Conservation (phyloP, 2,113 vertebrate genomes). For the Hyaena hyaena region DNA sequence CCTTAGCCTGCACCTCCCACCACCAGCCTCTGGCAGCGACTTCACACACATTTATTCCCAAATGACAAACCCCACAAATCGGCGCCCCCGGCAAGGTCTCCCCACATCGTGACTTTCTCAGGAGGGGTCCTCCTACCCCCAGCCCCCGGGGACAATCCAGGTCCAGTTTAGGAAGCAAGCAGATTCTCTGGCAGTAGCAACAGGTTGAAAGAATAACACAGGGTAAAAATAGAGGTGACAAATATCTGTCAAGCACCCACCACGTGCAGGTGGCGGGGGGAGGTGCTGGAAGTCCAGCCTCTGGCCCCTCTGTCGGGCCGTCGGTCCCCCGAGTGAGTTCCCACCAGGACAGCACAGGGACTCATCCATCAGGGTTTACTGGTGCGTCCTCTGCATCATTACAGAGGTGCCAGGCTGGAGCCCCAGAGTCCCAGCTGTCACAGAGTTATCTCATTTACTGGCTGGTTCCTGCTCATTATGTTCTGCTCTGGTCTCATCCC, state of each 20-base stretch:
- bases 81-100: no score
- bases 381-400: background rate
- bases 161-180: no score
- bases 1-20: rapidly evolving
- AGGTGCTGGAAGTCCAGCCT: background rate
- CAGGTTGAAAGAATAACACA: background rate
- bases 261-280: rapidly evolving
- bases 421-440: background rate
- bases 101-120: rapidly evolving
- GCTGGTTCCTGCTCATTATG: background rate
- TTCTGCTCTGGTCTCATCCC: background rate
- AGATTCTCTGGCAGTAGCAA: no score
- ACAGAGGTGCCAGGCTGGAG: background rate
- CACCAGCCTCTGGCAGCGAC: rapidly evolving
- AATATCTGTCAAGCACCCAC: background rate
- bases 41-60: no score
- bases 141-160: background rate
- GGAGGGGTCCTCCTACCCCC: background rate
- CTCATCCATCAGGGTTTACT: background rate
- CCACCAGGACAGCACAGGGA: rapidly evolving
- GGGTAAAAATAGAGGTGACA: background rate
- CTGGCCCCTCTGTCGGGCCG: rapidly evolving
- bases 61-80: background rate
- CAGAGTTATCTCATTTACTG: background rate
- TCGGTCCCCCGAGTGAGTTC: rapidly evolving